These are phyloP conservation scores for Lasioglossum villosulum DNA, from an alignment of 2,888 invertebrate species.

Conservation along the genomic window DNA sequence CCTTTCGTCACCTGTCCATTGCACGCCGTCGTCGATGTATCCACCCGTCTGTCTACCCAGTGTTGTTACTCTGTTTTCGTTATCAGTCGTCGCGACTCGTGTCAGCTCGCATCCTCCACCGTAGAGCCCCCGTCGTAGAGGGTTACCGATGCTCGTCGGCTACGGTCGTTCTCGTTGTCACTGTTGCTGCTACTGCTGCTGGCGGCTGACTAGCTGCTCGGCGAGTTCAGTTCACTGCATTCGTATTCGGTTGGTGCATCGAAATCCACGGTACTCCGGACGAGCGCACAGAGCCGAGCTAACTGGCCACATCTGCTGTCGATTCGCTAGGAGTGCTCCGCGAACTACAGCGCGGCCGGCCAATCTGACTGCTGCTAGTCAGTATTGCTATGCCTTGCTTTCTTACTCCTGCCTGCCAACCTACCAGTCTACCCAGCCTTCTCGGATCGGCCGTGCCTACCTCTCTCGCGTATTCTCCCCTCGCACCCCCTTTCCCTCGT, in stretches of 20 bases:
- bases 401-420: conserved; percentile 54
- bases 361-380: conserved; percentile 57
- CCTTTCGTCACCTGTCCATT: conserved; percentile 1
- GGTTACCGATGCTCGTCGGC: conserved; percentile 41
- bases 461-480: conserved; percentile 59
- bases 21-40: conserved; percentile 9
- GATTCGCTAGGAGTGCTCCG: conserved; percentile 64
- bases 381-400: conserved; percentile 49
- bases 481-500: conserved; percentile 26
- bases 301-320: conserved; percentile 76
- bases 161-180: conserved; percentile 36
- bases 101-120: conserved; percentile 25
- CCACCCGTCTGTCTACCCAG: not conserved
- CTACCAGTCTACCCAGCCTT: conserved; percentile 46
- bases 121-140: conserved; percentile 18
- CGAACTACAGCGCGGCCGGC: conserved; percentile 60
- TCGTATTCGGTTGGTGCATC: conserved; percentile 43
- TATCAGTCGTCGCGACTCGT: conserved; percentile 32
- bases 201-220: conserved; percentile 18
- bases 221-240: conserved; percentile 26
- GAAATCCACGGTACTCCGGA: conserved; percentile 55
- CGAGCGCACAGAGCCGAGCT: conserved; percentile 71
- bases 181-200: conserved; percentile 10
- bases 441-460: conserved; percentile 60
- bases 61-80: not conserved